A percentile compares a stretch with the other conserved stretches of the same genome.
Conservation (phyloP, 2,888 invertebrate genomes). For the Oscheius sp. region DNA sequence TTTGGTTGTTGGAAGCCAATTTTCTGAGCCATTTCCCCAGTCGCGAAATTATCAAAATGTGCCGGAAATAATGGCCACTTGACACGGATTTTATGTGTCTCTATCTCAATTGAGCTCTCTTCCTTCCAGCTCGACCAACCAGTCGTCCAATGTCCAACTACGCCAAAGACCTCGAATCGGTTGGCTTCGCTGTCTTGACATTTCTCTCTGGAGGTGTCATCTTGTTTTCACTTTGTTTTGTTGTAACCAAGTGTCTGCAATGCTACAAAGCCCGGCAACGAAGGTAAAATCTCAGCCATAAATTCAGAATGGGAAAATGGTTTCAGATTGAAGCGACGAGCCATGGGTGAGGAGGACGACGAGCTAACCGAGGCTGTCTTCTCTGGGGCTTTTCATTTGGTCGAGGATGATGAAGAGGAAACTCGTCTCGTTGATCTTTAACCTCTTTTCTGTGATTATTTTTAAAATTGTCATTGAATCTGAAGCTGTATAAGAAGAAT, state of each 20-base stretch:
- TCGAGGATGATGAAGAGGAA: conserved; percentile 31
- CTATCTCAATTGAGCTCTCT: not conserved
- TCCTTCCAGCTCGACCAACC: conserved; percentile 22
- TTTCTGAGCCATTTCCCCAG: too few species aligned
- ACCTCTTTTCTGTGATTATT: not conserved
- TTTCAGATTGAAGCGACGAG: conserved; percentile 46
- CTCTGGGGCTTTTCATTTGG: conserved; percentile 17
- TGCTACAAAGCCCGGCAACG: conserved; percentile 52
- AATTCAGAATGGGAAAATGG: too few species aligned
- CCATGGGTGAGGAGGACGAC: conserved; percentile 44
- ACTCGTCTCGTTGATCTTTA: conserved; percentile 22
- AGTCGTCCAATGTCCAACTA: conserved; percentile 44
- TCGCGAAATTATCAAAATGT: too few species aligned
- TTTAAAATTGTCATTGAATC: not conserved
- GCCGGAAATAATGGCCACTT: too few species aligned
- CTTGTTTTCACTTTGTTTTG: conserved; percentile 48
- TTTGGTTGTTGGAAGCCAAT: too few species aligned
- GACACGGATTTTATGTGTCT: too few species aligned
- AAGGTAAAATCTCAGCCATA: conserved; percentile 31
- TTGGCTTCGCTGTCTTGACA: conserved; percentile 43
- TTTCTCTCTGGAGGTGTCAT: conserved; percentile 47
- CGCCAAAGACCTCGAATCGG: conserved; percentile 49
- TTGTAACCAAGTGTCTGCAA: conserved; percentile 51
- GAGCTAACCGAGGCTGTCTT: conserved; percentile 25
- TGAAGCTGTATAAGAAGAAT: not conserved